Base-by-base conservation (phyloP, 2,888 invertebrate genomes). In the Heteropelma amictum region DNA sequence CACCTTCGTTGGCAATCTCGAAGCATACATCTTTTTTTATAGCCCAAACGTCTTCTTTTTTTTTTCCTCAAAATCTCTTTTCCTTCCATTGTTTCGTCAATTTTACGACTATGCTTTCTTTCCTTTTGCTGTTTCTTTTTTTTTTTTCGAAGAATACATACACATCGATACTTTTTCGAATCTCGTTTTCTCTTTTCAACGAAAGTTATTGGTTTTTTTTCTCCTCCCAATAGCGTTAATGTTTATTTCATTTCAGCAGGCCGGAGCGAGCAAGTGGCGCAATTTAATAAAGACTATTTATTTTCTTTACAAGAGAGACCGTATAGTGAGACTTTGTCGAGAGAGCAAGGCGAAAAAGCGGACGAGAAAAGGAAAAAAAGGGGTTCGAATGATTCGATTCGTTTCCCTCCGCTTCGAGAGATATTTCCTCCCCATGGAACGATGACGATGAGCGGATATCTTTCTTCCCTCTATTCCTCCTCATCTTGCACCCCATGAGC, bases 311-410 rank as follows among this genome's bases (percentile, higher is more conserved):
- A 54, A 60, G 54, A n/a, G 33, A 49, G 30, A 67, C 30, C 28
- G 28, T 33, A 10, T n/a, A 6, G 38, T 17, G 1, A 26, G 28
- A 28, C 23, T 58, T 35, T 38, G 30, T 40, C 26, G 42, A 51
- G 68, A 28, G 64, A 23, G 63, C 47, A 19, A 30, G 23, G 28
- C 23, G 40, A 23, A 26, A 17, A 12, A 21, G 17, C 7, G 54
- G 28, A 45, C 7, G 65, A 23, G 49, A 54, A 49, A 56, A 56
- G 30, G 61, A 14, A 69, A 71, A 74, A 70, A 71, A 71, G 71
- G 71, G 68, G 75, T 72, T 72, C 56, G 35, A 67, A 76, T 76
- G 63, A 71, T 76, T 76, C 75, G 75, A 72, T 76, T 76, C 75
- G 75, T 71, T 71, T 75, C 71, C 71, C 71, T 68, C 67, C 70